Evolutionary conservation across 2,113 vertebrate genomes (phyloP).

Genomic region (Myocastor coypus): DNA sequence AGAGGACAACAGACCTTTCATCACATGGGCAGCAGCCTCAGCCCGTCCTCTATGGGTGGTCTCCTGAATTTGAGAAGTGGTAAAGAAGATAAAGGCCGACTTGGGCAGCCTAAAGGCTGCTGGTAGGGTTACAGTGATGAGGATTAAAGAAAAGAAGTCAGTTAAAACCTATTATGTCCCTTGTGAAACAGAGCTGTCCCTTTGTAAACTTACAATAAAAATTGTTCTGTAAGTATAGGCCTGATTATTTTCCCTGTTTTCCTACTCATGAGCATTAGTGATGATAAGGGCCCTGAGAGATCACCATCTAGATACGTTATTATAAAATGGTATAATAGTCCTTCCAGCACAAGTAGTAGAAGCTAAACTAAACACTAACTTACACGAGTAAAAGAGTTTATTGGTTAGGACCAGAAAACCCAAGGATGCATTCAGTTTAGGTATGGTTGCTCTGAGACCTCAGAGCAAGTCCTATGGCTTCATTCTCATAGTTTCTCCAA

Average conservation of each 20-base stretch:
- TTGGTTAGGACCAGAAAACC: background rate
- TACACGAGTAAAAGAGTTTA: background rate
- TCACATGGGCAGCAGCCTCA: background rate
- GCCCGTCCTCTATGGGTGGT: background rate
- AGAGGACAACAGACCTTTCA: background rate
- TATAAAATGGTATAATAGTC: background rate
- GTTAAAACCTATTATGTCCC: background rate
- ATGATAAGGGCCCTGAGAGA: background rate
- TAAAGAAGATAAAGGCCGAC: background rate
- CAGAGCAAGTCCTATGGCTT: background rate
- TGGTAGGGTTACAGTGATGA: background rate
- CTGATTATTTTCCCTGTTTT: background rate
- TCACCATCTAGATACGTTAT: background rate
- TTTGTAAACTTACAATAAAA: background rate
- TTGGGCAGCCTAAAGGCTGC: background rate
- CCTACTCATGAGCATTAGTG: background rate
- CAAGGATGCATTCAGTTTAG: background rate
- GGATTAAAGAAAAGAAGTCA: background rate
- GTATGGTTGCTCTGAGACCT: background rate
- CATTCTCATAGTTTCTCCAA: background rate
- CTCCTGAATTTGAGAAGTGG: conserved; percentile 12
- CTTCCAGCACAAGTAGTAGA: background rate
- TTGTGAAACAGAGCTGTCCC: background rate
- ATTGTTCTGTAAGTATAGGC: background rate
- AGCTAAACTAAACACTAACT: background rate